Base-by-base conservation (phyloP, 2,888 invertebrate species). In the Ctena decussata region DNA sequence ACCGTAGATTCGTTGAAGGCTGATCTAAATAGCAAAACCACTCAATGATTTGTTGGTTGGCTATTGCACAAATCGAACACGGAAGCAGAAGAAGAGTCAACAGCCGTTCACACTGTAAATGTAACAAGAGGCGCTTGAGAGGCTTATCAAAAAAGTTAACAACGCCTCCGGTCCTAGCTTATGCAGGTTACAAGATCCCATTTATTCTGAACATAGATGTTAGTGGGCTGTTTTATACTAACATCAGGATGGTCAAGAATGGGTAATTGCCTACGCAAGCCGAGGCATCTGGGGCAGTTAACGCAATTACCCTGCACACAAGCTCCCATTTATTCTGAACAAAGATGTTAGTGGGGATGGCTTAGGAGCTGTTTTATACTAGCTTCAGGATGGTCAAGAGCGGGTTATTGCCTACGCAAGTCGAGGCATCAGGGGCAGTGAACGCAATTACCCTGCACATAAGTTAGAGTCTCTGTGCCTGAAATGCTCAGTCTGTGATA, bases 121-220 rank as follows among this genome's bases (percentile, higher is more conserved):
- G 6, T 6, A 41, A 15, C 46, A 46, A 46, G 3, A 46, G 18
- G 2, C 21, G 3, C 21, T 46, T 46, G 46, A 75, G 71, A 15
- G 39, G 21, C 12, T 30, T 84, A 30, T 70, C 57, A n/a, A 69
- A 81, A 27, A 65, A 77, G n/a, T 70, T 85, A 5, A 70, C 77
- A 11, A 44, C 24, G 12, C 77, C 78, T 15, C 86, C 89, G 2
- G 49, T 87, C 3, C 73, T 86, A 35, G 80, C 77, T 0, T 87
- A 80, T 80, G 85, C 86, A 11, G 85, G 87, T 77, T 89, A 71
- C n/a, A 35, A 15, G 1, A 70, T 71, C n/a, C 86, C 82, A n/a
- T 86, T 85, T 60, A n/a, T 49, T 15, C 8, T 89, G 3, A 69
- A 84, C 35, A 46, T 57, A 32, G 85, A 88, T 78, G 82, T 84